Conservation (phyloP, 2,797 vertebrate genomes). For the Morelia viridis region DNA sequence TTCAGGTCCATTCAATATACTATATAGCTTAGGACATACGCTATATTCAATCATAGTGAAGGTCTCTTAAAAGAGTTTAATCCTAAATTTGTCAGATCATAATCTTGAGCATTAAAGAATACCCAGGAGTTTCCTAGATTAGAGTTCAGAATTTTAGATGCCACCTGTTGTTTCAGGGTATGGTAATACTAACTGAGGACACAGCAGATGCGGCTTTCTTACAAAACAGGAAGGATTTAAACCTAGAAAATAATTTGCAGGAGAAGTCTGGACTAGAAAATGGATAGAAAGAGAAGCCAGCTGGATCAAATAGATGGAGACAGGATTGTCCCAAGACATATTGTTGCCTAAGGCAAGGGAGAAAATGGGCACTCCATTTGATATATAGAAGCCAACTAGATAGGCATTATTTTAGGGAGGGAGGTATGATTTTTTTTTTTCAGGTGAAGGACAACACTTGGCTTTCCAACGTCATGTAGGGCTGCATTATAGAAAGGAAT, state of each 20-base stretch:
- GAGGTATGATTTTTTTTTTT: background rate
- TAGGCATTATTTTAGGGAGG: background rate
- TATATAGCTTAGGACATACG: background rate
- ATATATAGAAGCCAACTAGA: background rate
- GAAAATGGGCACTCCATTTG: background rate
- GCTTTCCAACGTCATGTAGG: background rate
- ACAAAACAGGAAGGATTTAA: background rate
- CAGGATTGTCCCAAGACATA: background rate
- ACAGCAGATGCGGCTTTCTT: background rate
- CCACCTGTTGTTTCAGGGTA: background rate
- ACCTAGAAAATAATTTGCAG: background rate
- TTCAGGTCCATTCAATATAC: background rate
- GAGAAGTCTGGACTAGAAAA: background rate
- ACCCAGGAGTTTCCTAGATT: background rate
- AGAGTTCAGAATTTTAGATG: background rate
- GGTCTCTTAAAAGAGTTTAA: background rate
- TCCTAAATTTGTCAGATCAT: background rate
- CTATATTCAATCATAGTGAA: background rate
- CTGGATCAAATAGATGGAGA: background rate
- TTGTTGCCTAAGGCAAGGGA: background rate
- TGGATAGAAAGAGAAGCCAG: background rate
- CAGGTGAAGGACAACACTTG: background rate
- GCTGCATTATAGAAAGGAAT: background rate
- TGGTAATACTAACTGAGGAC: background rate
- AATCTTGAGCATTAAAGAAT: background rate